Conservation (phyloP, 2,888 invertebrate genomes). For the Eupithecia centaureata region DNA sequence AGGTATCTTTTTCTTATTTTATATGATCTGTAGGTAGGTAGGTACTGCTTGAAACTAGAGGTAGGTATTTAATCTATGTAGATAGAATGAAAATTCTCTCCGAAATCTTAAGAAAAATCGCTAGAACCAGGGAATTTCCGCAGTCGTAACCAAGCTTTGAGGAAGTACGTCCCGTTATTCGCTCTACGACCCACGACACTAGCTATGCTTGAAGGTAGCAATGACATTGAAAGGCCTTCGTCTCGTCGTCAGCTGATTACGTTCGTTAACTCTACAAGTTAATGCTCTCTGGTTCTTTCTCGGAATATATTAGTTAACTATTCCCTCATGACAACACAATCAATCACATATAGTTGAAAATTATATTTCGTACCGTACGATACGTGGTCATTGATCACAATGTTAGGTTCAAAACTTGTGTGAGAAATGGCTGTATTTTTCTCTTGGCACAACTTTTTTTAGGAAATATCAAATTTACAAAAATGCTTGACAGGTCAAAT, state of each 20-base stretch:
- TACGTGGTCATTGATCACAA: not conserved
- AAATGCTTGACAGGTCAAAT: too few relatives aligned
- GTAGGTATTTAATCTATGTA: too few relatives aligned
- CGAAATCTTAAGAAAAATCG: too few relatives aligned
- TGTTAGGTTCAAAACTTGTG: not conserved
- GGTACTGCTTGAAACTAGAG: too few relatives aligned
- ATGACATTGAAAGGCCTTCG: slow-evolving; percentile 31
- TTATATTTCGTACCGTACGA: too few relatives aligned
- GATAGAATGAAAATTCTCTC: too few relatives aligned
- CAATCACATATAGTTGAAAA: not conserved
- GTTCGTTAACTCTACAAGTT: slow-evolving; percentile 20
- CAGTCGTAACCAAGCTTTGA: not conserved
- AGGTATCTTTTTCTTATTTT: too few relatives aligned
- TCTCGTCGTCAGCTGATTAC: slow-evolving; percentile 32
- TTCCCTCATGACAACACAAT: not conserved
- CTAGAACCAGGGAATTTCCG: not conserved
- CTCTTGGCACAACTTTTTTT: not conserved
- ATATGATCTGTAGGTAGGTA: too few relatives aligned
- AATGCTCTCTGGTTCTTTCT: not conserved
- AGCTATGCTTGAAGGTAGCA: slow-evolving; percentile 25
- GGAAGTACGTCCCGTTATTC: slow-evolving; percentile 5
- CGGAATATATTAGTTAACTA: not conserved
- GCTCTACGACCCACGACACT: slow-evolving; percentile 15
- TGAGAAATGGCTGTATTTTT: not conserved
- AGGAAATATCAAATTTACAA: not conserved